Evolutionary conservation across 2,113 vertebrate species (phyloP).

Genomic region (Eleginops maclovinus): DNA sequence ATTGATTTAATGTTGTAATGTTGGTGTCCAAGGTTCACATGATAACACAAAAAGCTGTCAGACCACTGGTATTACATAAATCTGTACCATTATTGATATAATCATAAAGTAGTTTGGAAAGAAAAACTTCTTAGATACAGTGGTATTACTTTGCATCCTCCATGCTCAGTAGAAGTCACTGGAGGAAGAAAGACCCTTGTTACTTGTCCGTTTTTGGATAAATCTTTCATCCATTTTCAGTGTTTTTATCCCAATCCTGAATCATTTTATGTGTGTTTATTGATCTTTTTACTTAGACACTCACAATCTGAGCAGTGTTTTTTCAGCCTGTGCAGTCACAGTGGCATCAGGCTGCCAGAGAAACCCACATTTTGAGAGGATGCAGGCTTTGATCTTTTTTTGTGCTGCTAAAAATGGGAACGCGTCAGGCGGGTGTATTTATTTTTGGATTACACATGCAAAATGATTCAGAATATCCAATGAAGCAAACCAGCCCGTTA

Average conservation of each 20-base stretch:
- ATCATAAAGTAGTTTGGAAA: neutral
- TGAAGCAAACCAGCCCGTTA: slow-evolving; percentile 47
- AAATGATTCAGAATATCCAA: slow-evolving; percentile 63
- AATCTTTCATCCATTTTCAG: neutral
- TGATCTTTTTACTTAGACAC: neutral
- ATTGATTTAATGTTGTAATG: neutral
- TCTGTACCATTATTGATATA: neutral
- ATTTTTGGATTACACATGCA: slow-evolving; percentile 64
- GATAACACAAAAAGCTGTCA: neutral
- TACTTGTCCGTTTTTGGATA: neutral
- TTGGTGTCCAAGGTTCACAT: slow-evolving; percentile 38
- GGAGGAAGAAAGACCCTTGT: neutral
- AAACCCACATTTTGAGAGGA: slow-evolving; percentile 36
- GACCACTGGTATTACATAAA: neutral
- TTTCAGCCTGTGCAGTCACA: neutral
- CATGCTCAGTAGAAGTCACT: neutral
- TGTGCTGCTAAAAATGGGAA: slow-evolving; percentile 55
- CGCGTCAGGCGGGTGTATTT: slow-evolving; percentile 14
- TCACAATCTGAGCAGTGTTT: neutral
- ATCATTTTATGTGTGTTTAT: neutral
- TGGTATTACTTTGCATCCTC: neutral
- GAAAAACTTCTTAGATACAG: neutral
- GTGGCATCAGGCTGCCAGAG: slow-evolving; percentile 37
- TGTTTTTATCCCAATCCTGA: neutral
- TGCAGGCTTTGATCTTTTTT: slow-evolving; percentile 51